A percentile compares a stretch with the other conserved stretches of the same genome.
phyloP scores from a whole-genome alignment of 2,888 invertebrate species.

The Drosophila prostipennis region DNA sequence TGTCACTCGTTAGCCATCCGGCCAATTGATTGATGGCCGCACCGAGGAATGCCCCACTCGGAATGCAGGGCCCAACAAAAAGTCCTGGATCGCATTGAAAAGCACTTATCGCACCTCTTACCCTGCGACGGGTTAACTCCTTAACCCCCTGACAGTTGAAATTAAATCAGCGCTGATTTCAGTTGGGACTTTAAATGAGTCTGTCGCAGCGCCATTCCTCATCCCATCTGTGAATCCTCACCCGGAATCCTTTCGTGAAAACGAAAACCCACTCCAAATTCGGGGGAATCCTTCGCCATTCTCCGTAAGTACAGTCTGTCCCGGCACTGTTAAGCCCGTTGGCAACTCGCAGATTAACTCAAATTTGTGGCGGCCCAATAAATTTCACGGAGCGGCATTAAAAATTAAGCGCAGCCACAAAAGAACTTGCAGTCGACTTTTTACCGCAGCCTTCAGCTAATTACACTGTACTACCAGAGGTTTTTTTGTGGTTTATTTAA shows the following conservation, averaged over 20 bases:
- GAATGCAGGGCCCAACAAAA: slow-evolving; percentile 43
- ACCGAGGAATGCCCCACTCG: slow-evolving; percentile 51
- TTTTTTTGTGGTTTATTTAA: neutral
- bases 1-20: slow-evolving; percentile 63
- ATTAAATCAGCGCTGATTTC: slow-evolving; percentile 60
- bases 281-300: slow-evolving; percentile 4
- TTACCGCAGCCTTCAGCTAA: slow-evolving; percentile 40
- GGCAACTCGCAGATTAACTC: slow-evolving; percentile 70
- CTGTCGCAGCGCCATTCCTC: slow-evolving; percentile 20
- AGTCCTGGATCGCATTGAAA: slow-evolving; percentile 49
- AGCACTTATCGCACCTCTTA: slow-evolving; percentile 70
- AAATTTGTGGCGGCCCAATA: slow-evolving; percentile 79
- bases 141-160: slow-evolving; percentile 38
- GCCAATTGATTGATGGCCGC: slow-evolving; percentile 74
- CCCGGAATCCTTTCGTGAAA: neutral
- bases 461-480: slow-evolving; percentile 51
- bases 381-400: slow-evolving; percentile 78
- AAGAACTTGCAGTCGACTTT: slow-evolving; percentile 59
- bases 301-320: slow-evolving; percentile 19
- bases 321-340: slow-evolving; percentile 52
- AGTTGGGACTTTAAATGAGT: slow-evolving; percentile 54
- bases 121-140: slow-evolving; percentile 14
- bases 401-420: slow-evolving; percentile 74
- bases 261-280: slow-evolving; percentile 2
- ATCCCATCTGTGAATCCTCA: no score